Evolutionary conservation across 1,140 invertebrate genomes (phyloP), one percentile per base, ranked within the genome.

Genomic region (Hycleus cichorii): DNA sequence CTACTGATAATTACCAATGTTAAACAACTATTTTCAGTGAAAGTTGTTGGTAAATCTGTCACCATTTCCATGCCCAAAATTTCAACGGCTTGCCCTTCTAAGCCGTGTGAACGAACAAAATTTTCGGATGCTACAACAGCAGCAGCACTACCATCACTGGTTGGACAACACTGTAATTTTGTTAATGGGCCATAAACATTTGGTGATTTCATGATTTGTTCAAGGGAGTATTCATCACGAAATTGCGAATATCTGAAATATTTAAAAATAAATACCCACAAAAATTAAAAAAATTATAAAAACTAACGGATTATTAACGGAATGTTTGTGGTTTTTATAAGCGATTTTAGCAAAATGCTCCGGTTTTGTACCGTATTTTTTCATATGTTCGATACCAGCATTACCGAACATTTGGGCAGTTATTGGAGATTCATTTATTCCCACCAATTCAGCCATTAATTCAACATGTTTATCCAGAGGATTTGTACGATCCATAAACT

Each of bases 271-370:
- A 32, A 45, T 45, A 24, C n/a, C 32, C 4, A 53, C 12, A 57
- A 39, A 52, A 32, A 5, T 32, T n/a, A n/a, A n/a, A n/a, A n/a
- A n/a, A n/a, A n/a, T n/a, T n/a, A 52, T 53, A 27, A 49, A 40
- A 49, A 81, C 84, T 79, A 82, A 90, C 69, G 95, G 95, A 79
- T 99, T 98, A 69, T 98, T 97, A 0, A 84, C 81, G 0, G 95
- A 98, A 79, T 98, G 95, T 64, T 93, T 86, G 75, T 98, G 95
- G 76, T 99, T 98, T 73, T 99, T 99, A 62, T 88, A 89, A 0
- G 95, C 96, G 70, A 99, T 95, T 79, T 98, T 98, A 1, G 94
- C 96, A 74, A 98, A 89, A 73, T 98, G 95, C 49, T 93, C 84
- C 18, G 87, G 82, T 62, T 85, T 95, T 0, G 94, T 95, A 25